These are phyloP conservation scores for Rambutsinella grinnellia DNA, from an alignment of 2,888 invertebrate species.

Conservation along the genomic window DNA sequence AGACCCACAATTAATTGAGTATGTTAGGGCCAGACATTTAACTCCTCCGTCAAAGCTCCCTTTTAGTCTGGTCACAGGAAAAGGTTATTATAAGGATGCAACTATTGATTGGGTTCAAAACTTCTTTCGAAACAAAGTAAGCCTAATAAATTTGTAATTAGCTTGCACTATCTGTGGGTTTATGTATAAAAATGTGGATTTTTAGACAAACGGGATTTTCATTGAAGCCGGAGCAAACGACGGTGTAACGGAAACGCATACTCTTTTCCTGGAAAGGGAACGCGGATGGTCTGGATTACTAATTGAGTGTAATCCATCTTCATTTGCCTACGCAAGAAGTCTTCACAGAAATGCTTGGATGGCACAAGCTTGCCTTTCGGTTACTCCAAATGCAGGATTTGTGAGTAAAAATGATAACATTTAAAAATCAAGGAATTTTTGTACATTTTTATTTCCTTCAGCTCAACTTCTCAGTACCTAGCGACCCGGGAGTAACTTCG, in stretches of 20 bases:
- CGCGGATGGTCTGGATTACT: conserved; percentile 38
- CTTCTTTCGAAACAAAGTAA: conserved; percentile 28
- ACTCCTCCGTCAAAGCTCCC: conserved; percentile 29
- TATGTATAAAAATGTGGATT: not conserved
- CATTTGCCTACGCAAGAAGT: conserved; percentile 10
- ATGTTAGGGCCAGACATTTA: conserved; percentile 19
- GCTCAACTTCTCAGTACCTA: too few relatives aligned
- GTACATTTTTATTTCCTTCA: not conserved
- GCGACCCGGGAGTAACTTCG: too few relatives aligned
- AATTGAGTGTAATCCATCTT: conserved; percentile 40
- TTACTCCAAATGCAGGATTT: not conserved
- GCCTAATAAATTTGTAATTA: too few relatives aligned
- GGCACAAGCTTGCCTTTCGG: conserved; percentile 27
- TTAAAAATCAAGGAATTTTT: too few relatives aligned
- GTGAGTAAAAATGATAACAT: too few relatives aligned
- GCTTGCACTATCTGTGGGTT: too few relatives aligned
- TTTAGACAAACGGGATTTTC: conserved; percentile 26
- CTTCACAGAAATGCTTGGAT: conserved; percentile 40
- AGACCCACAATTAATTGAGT: conserved; percentile 27
- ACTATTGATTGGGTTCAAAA: conserved; percentile 11
- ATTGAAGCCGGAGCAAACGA: conserved; percentile 39
- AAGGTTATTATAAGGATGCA: not conserved
- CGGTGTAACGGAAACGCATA: conserved; percentile 22
- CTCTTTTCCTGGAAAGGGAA: conserved; percentile 27
- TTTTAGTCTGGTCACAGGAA: conserved; percentile 14